Percentiles rank a stretch among this genome's conserved stretches.
Conservation (phyloP, 2,888 invertebrate species). For the Adelphocoris suturalis region DNA sequence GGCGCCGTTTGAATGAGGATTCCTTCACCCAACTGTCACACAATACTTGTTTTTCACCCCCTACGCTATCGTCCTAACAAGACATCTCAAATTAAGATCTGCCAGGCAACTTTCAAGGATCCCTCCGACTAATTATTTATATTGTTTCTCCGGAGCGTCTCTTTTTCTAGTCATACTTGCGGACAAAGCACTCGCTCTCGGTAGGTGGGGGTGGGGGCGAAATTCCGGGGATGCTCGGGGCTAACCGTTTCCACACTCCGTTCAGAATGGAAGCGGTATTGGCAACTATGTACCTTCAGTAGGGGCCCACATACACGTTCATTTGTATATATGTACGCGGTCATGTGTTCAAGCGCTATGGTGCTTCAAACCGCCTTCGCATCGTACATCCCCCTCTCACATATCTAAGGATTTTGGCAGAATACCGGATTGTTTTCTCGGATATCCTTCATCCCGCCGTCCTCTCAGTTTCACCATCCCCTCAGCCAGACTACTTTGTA, state of each 20-base stretch:
- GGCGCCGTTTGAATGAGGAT: slow-evolving; percentile 62
- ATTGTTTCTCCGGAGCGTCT: slow-evolving; percentile 71
- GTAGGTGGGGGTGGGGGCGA: not conserved
- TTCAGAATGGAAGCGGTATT: not conserved
- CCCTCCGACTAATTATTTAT: slow-evolving; percentile 73
- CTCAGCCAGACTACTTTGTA: slow-evolving; percentile 59
- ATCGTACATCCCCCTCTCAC: slow-evolving; percentile 34
- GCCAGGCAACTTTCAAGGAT: slow-evolving; percentile 43
- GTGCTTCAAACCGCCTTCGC: slow-evolving; percentile 9
- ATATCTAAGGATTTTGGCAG: slow-evolving; percentile 65
- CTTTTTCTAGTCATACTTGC: slow-evolving; percentile 46
- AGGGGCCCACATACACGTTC: not conserved
- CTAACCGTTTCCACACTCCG: not conserved
- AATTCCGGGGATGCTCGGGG: slow-evolving; percentile 23
- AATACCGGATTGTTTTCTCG: slow-evolving; percentile 61
- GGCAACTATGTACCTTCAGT: slow-evolving; percentile 40
- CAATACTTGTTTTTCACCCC: slow-evolving; percentile 65
- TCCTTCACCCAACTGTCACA: slow-evolving; percentile 55
- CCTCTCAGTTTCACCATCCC: not conserved
- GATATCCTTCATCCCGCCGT: slow-evolving; percentile 23
- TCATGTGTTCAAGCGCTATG: not conserved
- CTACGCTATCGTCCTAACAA: slow-evolving; percentile 70
- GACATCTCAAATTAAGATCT: slow-evolving; percentile 74
- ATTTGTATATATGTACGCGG: not conserved
- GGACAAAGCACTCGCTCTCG: slow-evolving; percentile 58